Evolutionary conservation across 2,113 vertebrate genomes (phyloP).

Genomic region (Saguinus imperator): DNA sequence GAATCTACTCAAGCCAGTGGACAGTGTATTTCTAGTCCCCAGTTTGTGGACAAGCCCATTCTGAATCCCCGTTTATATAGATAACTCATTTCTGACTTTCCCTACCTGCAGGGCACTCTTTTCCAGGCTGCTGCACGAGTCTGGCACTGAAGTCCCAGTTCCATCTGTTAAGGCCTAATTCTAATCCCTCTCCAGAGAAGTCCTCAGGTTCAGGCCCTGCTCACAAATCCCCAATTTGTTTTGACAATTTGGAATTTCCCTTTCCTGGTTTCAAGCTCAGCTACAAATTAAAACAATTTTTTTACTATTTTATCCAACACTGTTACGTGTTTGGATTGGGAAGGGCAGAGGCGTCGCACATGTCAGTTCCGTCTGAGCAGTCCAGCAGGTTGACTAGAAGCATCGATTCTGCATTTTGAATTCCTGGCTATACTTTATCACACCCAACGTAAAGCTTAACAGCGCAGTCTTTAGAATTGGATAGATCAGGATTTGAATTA

Average conservation of each 20-base stretch:
- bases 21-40: background rate
- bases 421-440: background rate
- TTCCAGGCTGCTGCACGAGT: background rate
- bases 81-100: background rate
- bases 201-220: background rate
- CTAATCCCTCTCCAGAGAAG: background rate
- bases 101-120: background rate
- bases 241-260: background rate
- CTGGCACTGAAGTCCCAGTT: background rate
- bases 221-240: background rate
- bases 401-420: background rate
- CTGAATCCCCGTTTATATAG: background rate
- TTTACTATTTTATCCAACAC: background rate
- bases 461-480: background rate
- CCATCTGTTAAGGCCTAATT: background rate
- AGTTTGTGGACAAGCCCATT: background rate
- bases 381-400: background rate
- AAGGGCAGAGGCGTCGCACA: background rate
- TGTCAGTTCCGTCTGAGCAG: background rate
- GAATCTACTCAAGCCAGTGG: background rate
- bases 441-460: background rate
- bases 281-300: background rate
- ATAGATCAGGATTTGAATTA: background rate
- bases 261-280: background rate
- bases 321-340: background rate